These are phyloP conservation scores for Siphonodentalium dalli DNA, from an alignment of 2,888 invertebrate species.

Conservation along the genomic window DNA sequence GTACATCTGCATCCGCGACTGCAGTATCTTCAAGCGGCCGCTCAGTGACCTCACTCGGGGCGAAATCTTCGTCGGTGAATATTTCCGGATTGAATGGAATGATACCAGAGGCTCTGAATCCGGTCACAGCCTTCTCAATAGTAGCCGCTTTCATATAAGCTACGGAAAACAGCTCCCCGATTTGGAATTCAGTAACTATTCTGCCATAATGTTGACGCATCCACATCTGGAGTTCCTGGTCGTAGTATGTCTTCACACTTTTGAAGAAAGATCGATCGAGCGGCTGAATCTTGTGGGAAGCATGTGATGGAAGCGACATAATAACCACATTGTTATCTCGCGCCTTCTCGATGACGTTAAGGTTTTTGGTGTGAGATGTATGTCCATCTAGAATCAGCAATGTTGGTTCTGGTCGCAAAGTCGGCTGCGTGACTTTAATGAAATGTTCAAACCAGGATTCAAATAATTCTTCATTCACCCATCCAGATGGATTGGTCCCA, in stretches of 20 bases:
- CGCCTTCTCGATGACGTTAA: slow-evolving; percentile 48
- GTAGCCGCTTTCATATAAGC: too few species aligned
- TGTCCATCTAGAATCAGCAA: slow-evolving; percentile 61
- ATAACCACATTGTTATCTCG: slow-evolving; percentile 53
- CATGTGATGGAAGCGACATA: slow-evolving; percentile 57
- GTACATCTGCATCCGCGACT: too few species aligned
- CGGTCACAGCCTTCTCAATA: too few species aligned
- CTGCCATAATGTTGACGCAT: too few species aligned
- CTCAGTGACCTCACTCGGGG: too few species aligned
- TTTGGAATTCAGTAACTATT: too few species aligned
- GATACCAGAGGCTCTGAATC: too few species aligned
- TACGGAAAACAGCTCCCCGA: too few species aligned
- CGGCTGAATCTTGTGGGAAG: slow-evolving; percentile 52
- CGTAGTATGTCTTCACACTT: slow-evolving; percentile 35
- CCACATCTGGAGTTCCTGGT: too few species aligned
- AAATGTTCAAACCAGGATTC: slow-evolving; percentile 60
- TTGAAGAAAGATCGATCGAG: slow-evolving; percentile 38
- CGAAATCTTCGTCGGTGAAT: too few species aligned
- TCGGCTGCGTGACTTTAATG: slow-evolving; percentile 39
- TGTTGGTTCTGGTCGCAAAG: slow-evolving; percentile 38
- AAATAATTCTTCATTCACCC: slow-evolving; percentile 41
- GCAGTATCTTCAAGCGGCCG: too few species aligned
- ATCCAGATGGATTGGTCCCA: slow-evolving; percentile 45
- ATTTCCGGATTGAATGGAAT: too few species aligned
- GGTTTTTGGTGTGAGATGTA: slow-evolving; percentile 42